A percentile compares a stretch with the other conserved stretches of the same genome.
Evolutionary conservation across 2,113 vertebrate species (phyloP).

Genomic region (Plestiodon gilberti): DNA sequence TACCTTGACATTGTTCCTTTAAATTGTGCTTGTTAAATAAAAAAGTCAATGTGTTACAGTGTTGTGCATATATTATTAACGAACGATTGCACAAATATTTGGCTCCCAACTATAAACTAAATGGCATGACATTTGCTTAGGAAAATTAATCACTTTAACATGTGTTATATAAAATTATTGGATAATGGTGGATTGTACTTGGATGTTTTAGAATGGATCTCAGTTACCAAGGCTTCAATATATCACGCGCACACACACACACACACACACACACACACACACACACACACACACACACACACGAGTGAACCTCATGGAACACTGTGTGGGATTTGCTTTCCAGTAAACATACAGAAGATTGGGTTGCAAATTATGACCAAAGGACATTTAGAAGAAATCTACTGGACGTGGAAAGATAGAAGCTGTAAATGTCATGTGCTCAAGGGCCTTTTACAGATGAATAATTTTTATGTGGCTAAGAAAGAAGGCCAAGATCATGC

Average conservation of each 20-base stretch:
- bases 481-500: conserved; percentile 49
- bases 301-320: not conserved
- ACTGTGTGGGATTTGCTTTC: not conserved
- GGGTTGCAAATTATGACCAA: conserved; percentile 63
- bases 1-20: conserved; percentile 65
- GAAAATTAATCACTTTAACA: conserved; percentile 80
- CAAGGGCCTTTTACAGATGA: conserved; percentile 69
- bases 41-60: conserved; percentile 68
- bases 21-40: conserved; percentile 70
- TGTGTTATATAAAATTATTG: conserved; percentile 77
- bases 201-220: conserved; percentile 63
- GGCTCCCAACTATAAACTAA: conserved; percentile 75
- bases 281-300: too few relatives aligned
- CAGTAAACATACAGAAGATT: not conserved
- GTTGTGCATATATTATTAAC: conserved; percentile 76
- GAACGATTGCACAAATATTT: conserved; percentile 80
- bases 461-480: conserved; percentile 67
- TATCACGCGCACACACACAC: too few relatives aligned
- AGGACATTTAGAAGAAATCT: conserved; percentile 74
- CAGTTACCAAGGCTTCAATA: conserved; percentile 55
- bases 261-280: too few relatives aligned
- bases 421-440: conserved; percentile 76
- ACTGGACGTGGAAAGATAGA: conserved; percentile 66
- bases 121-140: conserved; percentile 78
- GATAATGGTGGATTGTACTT: conserved; percentile 68